Evolutionary conservation across 2,888 invertebrate genomes (phyloP).

Genomic region (Nephrotoma guestfalica): DNA sequence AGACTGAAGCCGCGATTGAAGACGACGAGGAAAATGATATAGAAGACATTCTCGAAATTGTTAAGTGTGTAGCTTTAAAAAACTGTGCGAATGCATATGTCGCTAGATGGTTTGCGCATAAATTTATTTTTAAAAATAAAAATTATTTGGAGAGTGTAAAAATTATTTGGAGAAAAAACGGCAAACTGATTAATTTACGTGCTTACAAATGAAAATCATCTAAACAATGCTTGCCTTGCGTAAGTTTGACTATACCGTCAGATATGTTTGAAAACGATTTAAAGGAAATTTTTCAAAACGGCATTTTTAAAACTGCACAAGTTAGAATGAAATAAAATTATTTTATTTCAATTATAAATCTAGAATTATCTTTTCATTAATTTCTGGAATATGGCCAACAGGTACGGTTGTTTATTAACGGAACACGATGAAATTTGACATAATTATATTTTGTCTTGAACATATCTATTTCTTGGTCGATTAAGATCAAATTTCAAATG

Average conservation of each 20-base stretch:
- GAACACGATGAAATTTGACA: too few species aligned
- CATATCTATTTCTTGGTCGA: too few species aligned
- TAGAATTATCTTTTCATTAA: too few species aligned
- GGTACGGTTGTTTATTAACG: too few species aligned
- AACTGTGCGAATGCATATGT: not conserved
- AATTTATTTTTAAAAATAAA: not conserved
- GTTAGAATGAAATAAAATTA: too few species aligned
- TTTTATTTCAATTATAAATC: too few species aligned
- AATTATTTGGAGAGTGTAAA: not conserved
- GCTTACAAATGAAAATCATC: not conserved
- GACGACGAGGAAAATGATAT: not conserved
- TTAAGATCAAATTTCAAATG: too few species aligned
- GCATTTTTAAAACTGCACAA: too few species aligned
- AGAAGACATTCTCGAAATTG: not conserved
- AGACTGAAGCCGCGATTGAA: not conserved
- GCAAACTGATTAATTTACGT: not conserved
- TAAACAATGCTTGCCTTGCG: not conserved
- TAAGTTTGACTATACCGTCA: not conserved
- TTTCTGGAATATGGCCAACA: too few species aligned
- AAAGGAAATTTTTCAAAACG: too few species aligned
- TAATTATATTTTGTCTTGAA: too few species aligned
- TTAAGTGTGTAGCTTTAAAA: not conserved
- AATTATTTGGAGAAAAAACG: not conserved
- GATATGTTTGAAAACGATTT: not conserved
- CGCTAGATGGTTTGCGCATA: not conserved